A percentile compares a stretch with the other conserved stretches of the same genome.
phyloP scores from a whole-genome alignment of 2,797 vertebrate species.

The Pipistrellus pipistrellus region DNA sequence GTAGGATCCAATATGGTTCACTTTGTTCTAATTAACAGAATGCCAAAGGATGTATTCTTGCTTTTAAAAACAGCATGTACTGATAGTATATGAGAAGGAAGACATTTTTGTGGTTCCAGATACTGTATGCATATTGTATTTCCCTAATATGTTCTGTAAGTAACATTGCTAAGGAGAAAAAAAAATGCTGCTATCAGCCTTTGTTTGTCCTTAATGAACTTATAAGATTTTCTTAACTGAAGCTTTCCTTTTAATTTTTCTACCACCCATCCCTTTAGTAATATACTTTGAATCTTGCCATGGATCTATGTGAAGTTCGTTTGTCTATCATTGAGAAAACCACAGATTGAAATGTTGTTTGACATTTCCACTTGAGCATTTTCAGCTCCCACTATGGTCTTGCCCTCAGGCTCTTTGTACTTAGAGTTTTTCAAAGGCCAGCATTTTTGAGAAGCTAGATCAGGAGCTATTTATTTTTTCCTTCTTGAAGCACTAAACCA shows the following conservation, averaged over 20 bases:
- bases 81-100: neutral
- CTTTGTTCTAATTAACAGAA: constrained; percentile 67
- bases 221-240: neutral
- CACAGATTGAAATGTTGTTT: constrained; percentile 32
- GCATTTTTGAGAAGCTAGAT: constrained; percentile 29
- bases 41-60: constrained; percentile 48
- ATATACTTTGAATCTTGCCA: constrained; percentile 11
- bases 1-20: neutral
- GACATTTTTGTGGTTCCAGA: neutral
- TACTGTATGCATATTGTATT: neutral
- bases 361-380: neutral
- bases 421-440: constrained; percentile 14
- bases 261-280: neutral
- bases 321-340: neutral
- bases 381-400: neutral
- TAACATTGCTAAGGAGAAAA: neutral
- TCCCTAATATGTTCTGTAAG: neutral
- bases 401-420: neutral
- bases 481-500: neutral
- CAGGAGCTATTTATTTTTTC: neutral
- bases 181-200: neutral
- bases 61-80: constrained; percentile 59
- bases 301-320: neutral
- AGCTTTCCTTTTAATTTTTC: neutral
- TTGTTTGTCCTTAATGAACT: neutral